phyloP scores from a whole-genome alignment of 2,113 vertebrate species.

The Sarotherodon lohbergeri region DNA sequence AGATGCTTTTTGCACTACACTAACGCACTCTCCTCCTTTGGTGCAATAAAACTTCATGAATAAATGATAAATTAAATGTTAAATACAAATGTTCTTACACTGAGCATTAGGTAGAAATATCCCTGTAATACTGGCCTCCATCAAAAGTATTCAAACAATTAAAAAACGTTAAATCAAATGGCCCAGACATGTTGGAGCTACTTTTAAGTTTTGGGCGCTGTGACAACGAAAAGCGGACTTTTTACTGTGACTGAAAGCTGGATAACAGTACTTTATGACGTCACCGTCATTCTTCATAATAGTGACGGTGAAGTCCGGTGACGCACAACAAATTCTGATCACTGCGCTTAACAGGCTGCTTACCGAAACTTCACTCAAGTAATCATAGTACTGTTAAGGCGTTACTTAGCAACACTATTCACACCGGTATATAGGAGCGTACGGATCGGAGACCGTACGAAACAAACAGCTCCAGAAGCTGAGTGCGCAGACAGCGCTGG shows the following conservation, averaged over 20 bases:
- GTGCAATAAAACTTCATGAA: neutral
- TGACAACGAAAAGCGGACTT: neutral
- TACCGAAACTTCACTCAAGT: neutral
- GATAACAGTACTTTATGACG: neutral
- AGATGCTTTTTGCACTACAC: neutral
- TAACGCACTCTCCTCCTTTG: neutral
- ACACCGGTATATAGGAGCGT: conserved; percentile 69
- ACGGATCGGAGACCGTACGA: conserved; percentile 23
- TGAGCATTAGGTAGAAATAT: neutral
- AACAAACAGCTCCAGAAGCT: neutral
- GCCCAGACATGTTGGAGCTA: neutral
- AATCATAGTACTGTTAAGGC: neutral
- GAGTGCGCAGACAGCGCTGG: conserved; percentile 3
- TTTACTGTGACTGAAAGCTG: neutral
- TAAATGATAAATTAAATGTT: neutral
- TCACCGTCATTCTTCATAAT: neutral
- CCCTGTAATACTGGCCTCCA: neutral
- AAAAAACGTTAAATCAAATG: neutral
- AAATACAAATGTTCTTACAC: neutral
- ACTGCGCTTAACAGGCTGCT: neutral
- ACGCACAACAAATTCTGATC: neutral
- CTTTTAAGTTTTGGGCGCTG: neutral
- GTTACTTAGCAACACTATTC: conserved; percentile 52
- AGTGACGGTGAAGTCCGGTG: neutral
- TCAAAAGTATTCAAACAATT: neutral